phyloP scores from a whole-genome alignment of 2,797 vertebrate genomes.

The Natrix natrix region DNA sequence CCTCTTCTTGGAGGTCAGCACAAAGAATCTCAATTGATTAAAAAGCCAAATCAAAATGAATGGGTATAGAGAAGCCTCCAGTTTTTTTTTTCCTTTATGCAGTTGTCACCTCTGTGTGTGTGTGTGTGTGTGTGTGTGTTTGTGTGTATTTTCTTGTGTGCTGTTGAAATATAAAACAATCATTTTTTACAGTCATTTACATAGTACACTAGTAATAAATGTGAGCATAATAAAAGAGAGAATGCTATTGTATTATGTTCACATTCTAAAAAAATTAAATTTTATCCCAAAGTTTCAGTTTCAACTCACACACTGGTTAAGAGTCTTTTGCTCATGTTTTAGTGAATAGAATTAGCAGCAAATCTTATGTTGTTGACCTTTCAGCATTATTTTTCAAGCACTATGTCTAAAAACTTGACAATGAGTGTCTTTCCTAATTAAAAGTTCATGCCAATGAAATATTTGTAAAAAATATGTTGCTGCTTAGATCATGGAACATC shows the following conservation, averaged over 20 bases:
- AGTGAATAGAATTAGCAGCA: background rate
- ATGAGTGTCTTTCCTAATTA: background rate
- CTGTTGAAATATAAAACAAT: background rate
- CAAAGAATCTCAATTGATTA: background rate
- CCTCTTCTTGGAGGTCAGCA: background rate
- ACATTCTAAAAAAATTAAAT: background rate
- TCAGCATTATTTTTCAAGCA: background rate
- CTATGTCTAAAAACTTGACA: background rate
- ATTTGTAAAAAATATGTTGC: background rate
- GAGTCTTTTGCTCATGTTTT: background rate
- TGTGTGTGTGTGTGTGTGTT: too few relatives aligned
- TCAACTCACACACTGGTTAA: background rate
- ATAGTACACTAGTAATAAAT: background rate
- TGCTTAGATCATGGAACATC: background rate
- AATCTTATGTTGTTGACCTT: background rate
- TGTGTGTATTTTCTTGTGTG: background rate
- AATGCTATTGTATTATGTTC: background rate
- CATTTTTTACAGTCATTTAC: background rate
- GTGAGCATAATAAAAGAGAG: background rate
- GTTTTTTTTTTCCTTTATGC: background rate
- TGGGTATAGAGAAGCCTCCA: background rate
- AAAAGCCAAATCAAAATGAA: background rate
- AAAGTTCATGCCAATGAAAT: background rate
- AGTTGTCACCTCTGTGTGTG: background rate
- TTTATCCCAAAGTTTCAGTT: background rate